Conservation (phyloP, 2,797 vertebrate genomes). For the Brachyrhaphis roseni region DNA sequence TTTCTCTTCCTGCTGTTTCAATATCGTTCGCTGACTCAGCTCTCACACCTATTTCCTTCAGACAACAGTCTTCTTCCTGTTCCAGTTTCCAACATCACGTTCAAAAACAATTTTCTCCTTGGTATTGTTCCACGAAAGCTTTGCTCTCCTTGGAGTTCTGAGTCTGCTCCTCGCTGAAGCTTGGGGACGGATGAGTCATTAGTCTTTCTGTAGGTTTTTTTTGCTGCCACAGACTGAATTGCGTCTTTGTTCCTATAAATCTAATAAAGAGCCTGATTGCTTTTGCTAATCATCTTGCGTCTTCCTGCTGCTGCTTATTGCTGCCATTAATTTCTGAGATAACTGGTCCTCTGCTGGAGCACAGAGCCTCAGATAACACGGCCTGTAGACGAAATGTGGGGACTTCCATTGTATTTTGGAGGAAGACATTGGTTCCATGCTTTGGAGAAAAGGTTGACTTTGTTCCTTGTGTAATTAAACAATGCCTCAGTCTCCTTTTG, state of each 20-base stretch:
- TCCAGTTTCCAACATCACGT: neutral
- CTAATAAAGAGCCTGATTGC: slow-evolving; percentile 85
- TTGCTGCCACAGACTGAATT: slow-evolving; percentile 59
- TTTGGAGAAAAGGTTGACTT: slow-evolving; percentile 9
- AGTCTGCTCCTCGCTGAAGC: slow-evolving; percentile 34
- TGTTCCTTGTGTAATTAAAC: neutral
- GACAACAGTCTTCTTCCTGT: slow-evolving; percentile 9
- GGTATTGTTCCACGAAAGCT: slow-evolving; percentile 33
- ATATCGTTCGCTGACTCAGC: slow-evolving; percentile 35
- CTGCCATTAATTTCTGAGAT: slow-evolving; percentile 87
- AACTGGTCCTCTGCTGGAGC: slow-evolving; percentile 80
- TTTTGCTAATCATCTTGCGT: slow-evolving; percentile 86
- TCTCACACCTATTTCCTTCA: slow-evolving; percentile 20
- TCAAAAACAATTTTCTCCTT: slow-evolving; percentile 33
- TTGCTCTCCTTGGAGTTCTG: slow-evolving; percentile 34
- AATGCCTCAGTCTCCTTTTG: neutral
- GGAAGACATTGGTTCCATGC: slow-evolving; percentile 10
- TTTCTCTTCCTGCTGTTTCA: slow-evolving; percentile 11
- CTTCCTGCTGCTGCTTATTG: slow-evolving; percentile 82
- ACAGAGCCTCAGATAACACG: slow-evolving; percentile 69
- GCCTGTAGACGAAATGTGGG: slow-evolving; percentile 17
- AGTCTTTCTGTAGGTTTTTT: slow-evolving; percentile 59
- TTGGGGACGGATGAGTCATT: slow-evolving; percentile 58
- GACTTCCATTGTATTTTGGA: slow-evolving; percentile 26
- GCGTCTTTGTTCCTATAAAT: slow-evolving; percentile 83